phyloP scores from a whole-genome alignment of 2,113 vertebrate genomes.

The Aleadryas rufinucha region DNA sequence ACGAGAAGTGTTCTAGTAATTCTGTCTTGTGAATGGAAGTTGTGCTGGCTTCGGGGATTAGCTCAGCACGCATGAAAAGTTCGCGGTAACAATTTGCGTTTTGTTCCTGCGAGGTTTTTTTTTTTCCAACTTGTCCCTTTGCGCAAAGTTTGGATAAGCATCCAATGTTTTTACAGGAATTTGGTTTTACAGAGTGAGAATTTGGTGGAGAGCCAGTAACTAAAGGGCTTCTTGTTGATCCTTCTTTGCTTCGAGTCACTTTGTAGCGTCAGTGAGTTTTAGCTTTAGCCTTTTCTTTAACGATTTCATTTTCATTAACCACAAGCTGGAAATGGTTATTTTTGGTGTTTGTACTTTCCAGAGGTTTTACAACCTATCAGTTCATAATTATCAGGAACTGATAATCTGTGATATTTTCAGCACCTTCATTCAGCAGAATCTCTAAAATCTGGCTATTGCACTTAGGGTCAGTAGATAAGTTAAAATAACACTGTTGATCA shows the following conservation, averaged over 20 bases:
- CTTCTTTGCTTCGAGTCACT: not conserved
- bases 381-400: not conserved
- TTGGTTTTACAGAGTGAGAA: not conserved
- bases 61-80: not conserved
- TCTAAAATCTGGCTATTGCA: not conserved
- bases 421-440: not conserved
- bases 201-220: not conserved
- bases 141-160: not conserved
- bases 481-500: not conserved
- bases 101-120: not conserved
- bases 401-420: not conserved
- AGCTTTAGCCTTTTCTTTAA: not conserved
- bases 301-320: not conserved
- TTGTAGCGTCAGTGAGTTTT: not conserved
- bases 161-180: not conserved
- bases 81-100: not conserved
- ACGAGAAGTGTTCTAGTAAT: not conserved
- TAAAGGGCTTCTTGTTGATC: not conserved
- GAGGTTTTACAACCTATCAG: not conserved
- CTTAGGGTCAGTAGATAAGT: not conserved
- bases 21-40: not conserved
- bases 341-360: not conserved
- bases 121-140: not conserved
- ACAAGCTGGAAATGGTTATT: not conserved
- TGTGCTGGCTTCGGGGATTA: not conserved